Evolutionary conservation across 2,888 invertebrate genomes (phyloP).

Genomic region (Dryobotodes eremita): DNA sequence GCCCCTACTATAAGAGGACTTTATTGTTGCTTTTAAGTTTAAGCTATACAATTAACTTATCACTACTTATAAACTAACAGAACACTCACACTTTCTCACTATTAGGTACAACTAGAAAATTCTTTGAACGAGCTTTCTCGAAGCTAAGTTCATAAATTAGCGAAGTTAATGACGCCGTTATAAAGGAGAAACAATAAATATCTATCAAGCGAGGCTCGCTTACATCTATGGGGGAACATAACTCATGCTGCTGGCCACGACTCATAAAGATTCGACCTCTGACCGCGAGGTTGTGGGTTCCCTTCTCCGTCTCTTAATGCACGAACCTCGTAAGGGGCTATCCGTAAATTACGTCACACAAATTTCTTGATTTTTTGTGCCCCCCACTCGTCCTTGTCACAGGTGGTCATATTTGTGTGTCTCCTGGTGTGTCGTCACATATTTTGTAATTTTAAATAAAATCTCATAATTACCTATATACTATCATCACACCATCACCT

Average conservation of each 20-base stretch:
- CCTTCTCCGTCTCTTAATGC: slow-evolving; percentile 70
- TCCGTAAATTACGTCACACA: neutral
- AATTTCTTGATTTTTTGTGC: neutral
- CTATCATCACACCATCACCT: no score
- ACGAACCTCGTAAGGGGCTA: slow-evolving; percentile 47
- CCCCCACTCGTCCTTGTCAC: no score
- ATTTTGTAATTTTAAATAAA: neutral
- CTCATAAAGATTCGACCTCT: slow-evolving; percentile 75
- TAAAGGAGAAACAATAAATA: slow-evolving; percentile 60
- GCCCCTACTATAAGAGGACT: slow-evolving; percentile 6
- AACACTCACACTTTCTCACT: slow-evolving; percentile 18
- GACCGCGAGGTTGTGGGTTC: slow-evolving; percentile 71
- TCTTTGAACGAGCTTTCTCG: slow-evolving; percentile 38
- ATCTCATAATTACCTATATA: neutral
- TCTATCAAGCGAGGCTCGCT: slow-evolving; percentile 44
- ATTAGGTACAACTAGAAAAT: slow-evolving; percentile 27
- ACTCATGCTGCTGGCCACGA: slow-evolving; percentile 68
- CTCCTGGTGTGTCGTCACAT: neutral
- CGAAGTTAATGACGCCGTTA: slow-evolving; percentile 49
- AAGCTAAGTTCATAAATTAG: slow-evolving; percentile 51
- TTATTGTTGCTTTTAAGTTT: slow-evolving; percentile 59
- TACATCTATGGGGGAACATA: slow-evolving; percentile 53
- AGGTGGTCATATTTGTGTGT: no score
- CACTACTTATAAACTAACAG: slow-evolving; percentile 31
- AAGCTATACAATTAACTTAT: slow-evolving; percentile 52